Base-by-base conservation (phyloP, 2,797 vertebrate species). In the Erithacus rubecula region DNA sequence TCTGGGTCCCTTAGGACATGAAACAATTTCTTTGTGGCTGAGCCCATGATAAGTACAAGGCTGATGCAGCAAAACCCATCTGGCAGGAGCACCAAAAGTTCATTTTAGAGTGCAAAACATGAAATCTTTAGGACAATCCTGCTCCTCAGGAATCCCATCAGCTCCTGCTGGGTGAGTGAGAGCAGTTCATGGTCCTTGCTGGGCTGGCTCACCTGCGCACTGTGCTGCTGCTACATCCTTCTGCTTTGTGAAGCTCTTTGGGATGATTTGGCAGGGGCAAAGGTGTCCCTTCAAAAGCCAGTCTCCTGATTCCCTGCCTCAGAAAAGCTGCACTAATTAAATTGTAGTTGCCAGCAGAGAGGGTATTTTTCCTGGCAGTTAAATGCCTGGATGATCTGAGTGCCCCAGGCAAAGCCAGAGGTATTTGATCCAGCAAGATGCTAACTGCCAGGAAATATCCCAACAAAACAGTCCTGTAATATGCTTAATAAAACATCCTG, bases 401-500 rank as follows among this genome's bases (percentile, higher is more conserved):
- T 39, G 89, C 91, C 84, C 43, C 62, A 80, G 82, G 78, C 91
- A 94, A 94, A 92, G 91, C 87, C 21, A 19, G 77, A 86, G 76
- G 76, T 92, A 44, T 87, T 93, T 3, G 23, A 85, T 96, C 82
- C 91, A 89, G 79, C 82, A 83, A 83, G 84, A 90, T 30, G 70
- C 79, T 89, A 76, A 76, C 89, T 95, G 95, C 91, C 63, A 89
- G 92, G 37, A 94, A 93, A 72, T 67, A 89, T 67, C 94, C 94
- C 59, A 79, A 82, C n/a, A 65, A 93, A 67, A 75, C 67, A 67
- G 58, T 0, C 56, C 84, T 91, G 64, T 53, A 85, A 83, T 41
- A 21, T 0, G 9, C 72, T 93, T 86, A 77, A 89, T 86, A 83
- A 93, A 90, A 91, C 72, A 51, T 60, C 88, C 64, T 52, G 71